Evolutionary conservation across 2,797 vertebrate species (phyloP), one percentile per base, ranked within the genome.

Genomic region (Catamblyrhynchus diadema): DNA sequence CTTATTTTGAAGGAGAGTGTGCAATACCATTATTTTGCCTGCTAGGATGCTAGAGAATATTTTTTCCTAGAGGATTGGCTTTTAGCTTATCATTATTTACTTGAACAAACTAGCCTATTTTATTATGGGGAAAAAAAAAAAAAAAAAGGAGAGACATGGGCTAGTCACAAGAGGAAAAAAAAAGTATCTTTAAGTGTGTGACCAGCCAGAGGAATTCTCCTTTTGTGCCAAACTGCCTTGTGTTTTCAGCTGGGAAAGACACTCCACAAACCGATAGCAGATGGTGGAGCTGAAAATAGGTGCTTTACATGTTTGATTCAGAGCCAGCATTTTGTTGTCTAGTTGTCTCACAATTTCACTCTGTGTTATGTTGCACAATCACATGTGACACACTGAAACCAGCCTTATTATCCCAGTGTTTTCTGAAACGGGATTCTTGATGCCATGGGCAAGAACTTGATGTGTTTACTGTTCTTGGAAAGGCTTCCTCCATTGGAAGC

Each of bases 261-360:
- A 57, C 73, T 77, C 41, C 83, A 60, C 82, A 95, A 97, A 94
- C 79, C 23, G 10, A 94, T 60, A 94, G 89, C 96, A 97, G 89
- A 96, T 94, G 95, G 89, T 66, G 32, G 85, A 93, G 62, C 82
- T 3, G 12, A 96, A 96, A 96, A 93, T 94, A 96, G 88, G 91
- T 94, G 73, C 59, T 92, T 97, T 84, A 86, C 80, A 77, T 90
- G 85, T 74, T 92, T 96, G 95, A 88, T 57, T 53, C 72, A 56
- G 72, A 90, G 93, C 95, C 95, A 97, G 82, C 22, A 91, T 97
- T 93, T 97, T 96, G 95, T 93, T 84, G 69, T 96, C 95, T 93
- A 50, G 79, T 88, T 90, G 81, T 86, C 80, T 81, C 89, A 93
- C n/a, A 62, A 90, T 71, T 91, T 66, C 91, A 44, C 80, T 32